These are phyloP conservation scores for Hetaerina americana DNA, from an alignment of 1,140 invertebrate genomes.

Conservation along the genomic window DNA sequence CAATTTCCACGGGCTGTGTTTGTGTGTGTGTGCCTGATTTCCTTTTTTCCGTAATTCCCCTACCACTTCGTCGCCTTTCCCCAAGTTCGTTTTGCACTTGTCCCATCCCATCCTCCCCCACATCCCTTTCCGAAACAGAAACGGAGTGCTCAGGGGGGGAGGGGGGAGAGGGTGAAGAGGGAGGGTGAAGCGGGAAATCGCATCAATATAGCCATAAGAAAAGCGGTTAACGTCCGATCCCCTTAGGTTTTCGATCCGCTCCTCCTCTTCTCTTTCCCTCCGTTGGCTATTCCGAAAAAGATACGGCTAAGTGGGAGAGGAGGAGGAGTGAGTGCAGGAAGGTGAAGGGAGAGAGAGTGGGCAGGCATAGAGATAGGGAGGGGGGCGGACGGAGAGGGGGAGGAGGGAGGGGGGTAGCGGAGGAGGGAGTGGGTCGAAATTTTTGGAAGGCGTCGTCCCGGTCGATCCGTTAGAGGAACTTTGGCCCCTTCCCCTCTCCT, in stretches of 20 bases:
- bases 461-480: background rate
- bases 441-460: background rate
- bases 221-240: background rate
- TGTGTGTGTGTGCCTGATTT: too few species aligned
- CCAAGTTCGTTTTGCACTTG: too few species aligned
- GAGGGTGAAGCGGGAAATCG: background rate
- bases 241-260: background rate
- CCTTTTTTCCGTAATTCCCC: too few species aligned
- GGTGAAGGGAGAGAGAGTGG: background rate
- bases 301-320: background rate
- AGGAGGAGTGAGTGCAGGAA: too few species aligned
- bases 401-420: too few species aligned
- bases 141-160: too few species aligned
- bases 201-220: too few species aligned
- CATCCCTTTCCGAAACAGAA: too few species aligned
- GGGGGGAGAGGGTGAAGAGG: background rate
- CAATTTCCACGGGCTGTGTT: too few species aligned
- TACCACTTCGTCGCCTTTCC: too few species aligned
- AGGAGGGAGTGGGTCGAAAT: background rate
- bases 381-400: background rate
- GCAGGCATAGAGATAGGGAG: background rate
- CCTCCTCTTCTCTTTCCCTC: too few species aligned
- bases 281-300: background rate
- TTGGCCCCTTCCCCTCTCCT: background rate
- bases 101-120: too few species aligned